A percentile compares a stretch with the other conserved stretches of the same genome.
Conservation (phyloP, 2,797 vertebrate species). For the Gallinago stenura region DNA sequence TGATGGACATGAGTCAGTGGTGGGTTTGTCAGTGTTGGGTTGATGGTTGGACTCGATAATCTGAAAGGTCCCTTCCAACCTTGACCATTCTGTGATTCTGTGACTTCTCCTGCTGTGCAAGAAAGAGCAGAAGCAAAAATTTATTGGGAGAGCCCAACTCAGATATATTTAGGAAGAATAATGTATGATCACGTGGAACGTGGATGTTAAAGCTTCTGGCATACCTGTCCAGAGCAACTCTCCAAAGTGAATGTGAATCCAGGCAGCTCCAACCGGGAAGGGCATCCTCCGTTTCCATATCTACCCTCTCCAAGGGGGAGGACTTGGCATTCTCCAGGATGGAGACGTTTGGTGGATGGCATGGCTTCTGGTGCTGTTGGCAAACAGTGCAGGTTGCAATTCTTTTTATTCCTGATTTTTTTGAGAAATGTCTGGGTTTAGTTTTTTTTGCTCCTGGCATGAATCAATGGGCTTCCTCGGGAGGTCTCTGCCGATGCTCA, state of each 20-base stretch:
- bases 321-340: rapidly evolving
- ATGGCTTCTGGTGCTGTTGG: neutral
- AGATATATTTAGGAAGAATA: neutral
- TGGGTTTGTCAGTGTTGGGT: too few relatives aligned
- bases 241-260: neutral
- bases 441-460: neutral
- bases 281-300: neutral
- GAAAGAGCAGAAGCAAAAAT: rapidly evolving
- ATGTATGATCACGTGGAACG: neutral
- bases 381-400: neutral
- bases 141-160: neutral
- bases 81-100: too few relatives aligned
- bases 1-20: too few relatives aligned
- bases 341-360: neutral
- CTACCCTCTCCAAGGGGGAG: rapidly evolving
- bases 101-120: neutral
- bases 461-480: neutral
- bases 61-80: too few relatives aligned
- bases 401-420: neutral
- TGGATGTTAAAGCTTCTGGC: neutral
- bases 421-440: neutral
- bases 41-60: too few relatives aligned
- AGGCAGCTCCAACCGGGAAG: neutral
- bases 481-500: neutral
- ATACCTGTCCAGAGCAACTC: neutral